Evolutionary conservation across 2,888 invertebrate species (phyloP).

Genomic region (Lucinisca nassula): DNA sequence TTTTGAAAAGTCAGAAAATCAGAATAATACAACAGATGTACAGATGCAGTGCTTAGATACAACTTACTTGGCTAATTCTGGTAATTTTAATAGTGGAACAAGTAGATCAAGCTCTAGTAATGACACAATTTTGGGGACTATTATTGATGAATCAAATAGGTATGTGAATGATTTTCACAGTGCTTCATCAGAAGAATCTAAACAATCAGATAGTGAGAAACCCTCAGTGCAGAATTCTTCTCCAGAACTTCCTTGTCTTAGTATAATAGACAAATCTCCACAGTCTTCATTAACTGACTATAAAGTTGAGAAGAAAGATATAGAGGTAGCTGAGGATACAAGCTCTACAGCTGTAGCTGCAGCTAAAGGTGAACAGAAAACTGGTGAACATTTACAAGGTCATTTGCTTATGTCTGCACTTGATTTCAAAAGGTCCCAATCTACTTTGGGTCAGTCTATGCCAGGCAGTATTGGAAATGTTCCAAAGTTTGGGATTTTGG

Average conservation of each 20-base stretch:
- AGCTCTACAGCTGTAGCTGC: neutral
- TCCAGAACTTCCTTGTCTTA: neutral
- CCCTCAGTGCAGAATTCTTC: neutral
- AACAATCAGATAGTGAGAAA: neutral
- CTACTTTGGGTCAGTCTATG: neutral
- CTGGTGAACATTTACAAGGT: neutral
- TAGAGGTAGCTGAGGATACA: too few relatives aligned
- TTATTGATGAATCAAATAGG: neutral
- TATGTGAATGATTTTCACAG: neutral
- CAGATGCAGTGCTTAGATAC: neutral
- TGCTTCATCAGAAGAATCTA: neutral
- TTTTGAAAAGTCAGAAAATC: neutral
- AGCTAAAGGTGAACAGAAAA: neutral
- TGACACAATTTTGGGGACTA: neutral
- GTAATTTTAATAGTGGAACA: neutral
- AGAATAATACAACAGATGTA: neutral
- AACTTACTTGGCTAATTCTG: neutral
- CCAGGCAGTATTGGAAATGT: conserved; percentile 19
- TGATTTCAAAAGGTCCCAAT: neutral
- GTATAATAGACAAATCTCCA: neutral
- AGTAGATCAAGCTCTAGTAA: neutral
- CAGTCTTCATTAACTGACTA: neutral
- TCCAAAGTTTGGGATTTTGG: conserved; percentile 22
- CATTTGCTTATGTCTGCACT: neutral
- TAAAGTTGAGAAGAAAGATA: neutral